Base-by-base conservation (phyloP, 2,888 invertebrate genomes). In the Sphaerophoria taeniata region DNA sequence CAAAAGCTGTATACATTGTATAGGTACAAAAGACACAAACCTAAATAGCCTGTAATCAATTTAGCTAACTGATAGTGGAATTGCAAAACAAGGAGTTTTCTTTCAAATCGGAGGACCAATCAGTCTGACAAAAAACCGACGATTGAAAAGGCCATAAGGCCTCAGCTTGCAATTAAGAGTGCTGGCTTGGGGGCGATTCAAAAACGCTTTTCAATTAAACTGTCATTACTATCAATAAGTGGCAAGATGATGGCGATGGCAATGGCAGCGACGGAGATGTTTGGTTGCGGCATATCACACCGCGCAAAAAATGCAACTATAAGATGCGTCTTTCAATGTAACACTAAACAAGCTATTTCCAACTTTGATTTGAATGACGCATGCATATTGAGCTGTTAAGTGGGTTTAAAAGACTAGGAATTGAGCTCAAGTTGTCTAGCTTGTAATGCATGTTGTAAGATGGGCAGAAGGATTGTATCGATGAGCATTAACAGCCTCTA, bases 161-260 rank as follows among this genome's bases (percentile, higher is more conserved):
- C 34, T 36, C 4, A 36, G 34, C 43, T 11, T 55, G 53, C 60
- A 61, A 79, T 84, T 84, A 79, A 84, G 83, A 84, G 83, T 83
- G 79, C 70, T 14, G 33, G 7, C 2, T 9, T 83, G 65, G 34
- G 39, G 74, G 63, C 70, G 79, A 79, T 84, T 83, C 74, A 84
- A 84, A 67, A 56, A 65, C 56, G 73, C 47, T 79, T 84, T 84
- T 84, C 83, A 84, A 84, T 84, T 84, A 84, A 84, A 84, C 83
- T 84, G 83, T 84, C 83, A 79, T 84, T 65, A 74, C 65, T 71
- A 79, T 71, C 74, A 60, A 71, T 65, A 81, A 78, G 79, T 82
- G 77, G 61, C 55, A 60, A 43, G 60, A 39, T 24, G 60, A 77
- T 49, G 12, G 49, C 36, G 49, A 24, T 24, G 24, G 24, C 24